Evolutionary conservation across 2,797 vertebrate species (phyloP), one percentile per base, ranked within the genome.

Genomic region (Sebastes minor): DNA sequence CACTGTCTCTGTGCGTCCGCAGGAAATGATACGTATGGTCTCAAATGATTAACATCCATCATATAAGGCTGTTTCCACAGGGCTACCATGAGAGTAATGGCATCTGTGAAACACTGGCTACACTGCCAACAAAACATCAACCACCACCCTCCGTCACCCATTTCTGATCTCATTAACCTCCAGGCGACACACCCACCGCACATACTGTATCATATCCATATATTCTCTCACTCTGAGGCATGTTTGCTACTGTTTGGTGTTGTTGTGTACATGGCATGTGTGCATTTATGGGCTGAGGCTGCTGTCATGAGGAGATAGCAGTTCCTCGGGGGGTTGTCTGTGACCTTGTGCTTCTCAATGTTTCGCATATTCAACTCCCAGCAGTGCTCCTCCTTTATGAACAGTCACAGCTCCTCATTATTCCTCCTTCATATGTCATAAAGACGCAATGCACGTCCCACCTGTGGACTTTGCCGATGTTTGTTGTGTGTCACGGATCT

Each of bases 251-350:
- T 69, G 30, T 30, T 33, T 35, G 22, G 53, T 55, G 63, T 62
- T 23, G 22, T 4, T 46, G 18, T 10, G 23, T 38, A 18, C 49
- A 38, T 53, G 56, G 49, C 49, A 52, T 49, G 77, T 27, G 62
- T 14, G 46, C 16, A 8, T 42, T 52, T 56, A 56, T 46, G n/a
- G 22, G 25, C 28, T 56, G 55, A 63, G 73, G 81, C 74, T 71
- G 81, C 80, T 78, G 65, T 90, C 86, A 88, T 68, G 52, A 84
- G 72, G 66, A 84, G 83, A 88, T 80, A 86, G 67, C 72, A 57
- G 49, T 35, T 64, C 70, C 77, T 38, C 30, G 4, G 2, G 1
- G 65, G 85, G 57, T 30, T 16, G 27, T 63, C 75, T 78, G 72
- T 83, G 83, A 89, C 86, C 78, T 86, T 83, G 85, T 76, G 80